Base-by-base conservation (phyloP, 2,113 vertebrate genomes). In the Mola mola region DNA sequence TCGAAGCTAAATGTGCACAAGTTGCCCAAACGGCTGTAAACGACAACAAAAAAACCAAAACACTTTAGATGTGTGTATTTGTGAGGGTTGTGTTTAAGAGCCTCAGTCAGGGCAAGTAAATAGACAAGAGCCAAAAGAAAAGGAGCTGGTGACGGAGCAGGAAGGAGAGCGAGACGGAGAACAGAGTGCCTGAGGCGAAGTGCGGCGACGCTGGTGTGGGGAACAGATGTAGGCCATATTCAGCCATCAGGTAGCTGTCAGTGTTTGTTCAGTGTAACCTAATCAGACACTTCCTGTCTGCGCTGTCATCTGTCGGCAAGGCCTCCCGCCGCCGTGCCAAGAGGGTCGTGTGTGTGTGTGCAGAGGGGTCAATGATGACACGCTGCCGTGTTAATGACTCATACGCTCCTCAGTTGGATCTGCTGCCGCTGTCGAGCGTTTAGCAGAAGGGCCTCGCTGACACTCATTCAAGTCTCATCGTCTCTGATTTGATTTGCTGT, bases 231-330 rank as follows among this genome's bases (percentile, higher is more conserved):
- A 70, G 66, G 78, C 67, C 66, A 26, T 84, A 83, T 83, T 80
- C 83, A 38, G 70, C 83, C 66, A 80, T 90, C 77, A 84, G 89
- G 88, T 93, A 90, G 88, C 85, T 82, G 80, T 72, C 68, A 12
- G 64, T 91, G 83, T 93, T 93, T 92, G 88, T 85, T 79, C 77
- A 73, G 26, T 0, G 89, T 92, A 93, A 93, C 78, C 84, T n/a
- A 72, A 92, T 88, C 91, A 82, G 80, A 81, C 78, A 79, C 82
- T 93, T 94, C 89, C 89, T 91, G 78, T 84, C 82, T 87, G 80
- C 71, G 73, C 83, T 91, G 88, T 90, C 89, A 81, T 74, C 52
- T 29, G 90, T 91, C 85, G 81, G 74, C 60, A 47, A 68, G 78
- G 84, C 80, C 77, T 76, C 76, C 86, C 68, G 85, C 80, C 78